Percentiles rank a stretch among this genome's conserved stretches.
These are phyloP conservation scores for Synanthedon formicaeformis DNA, from an alignment of 2,888 invertebrate genomes.

Conservation along the genomic window DNA sequence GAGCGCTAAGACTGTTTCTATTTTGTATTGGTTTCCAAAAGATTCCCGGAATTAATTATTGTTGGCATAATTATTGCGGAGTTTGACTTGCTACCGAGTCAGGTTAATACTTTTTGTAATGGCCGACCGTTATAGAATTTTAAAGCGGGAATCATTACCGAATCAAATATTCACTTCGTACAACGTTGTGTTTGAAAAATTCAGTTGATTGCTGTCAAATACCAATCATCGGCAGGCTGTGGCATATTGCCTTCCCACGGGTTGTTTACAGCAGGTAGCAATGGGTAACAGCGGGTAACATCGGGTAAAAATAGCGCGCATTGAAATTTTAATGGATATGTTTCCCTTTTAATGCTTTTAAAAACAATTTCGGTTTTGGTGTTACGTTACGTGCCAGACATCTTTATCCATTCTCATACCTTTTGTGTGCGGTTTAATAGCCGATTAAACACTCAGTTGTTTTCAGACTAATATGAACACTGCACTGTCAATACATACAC, in stretches of 20 bases:
- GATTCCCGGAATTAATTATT: slow-evolving; percentile 1
- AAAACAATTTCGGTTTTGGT: too few relatives aligned
- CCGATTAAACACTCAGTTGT: too few relatives aligned
- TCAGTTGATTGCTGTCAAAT: background rate
- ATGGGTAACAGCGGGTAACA: too few relatives aligned
- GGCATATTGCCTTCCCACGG: background rate
- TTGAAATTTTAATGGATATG: too few relatives aligned
- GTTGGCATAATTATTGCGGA: background rate
- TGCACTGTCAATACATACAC: too few relatives aligned
- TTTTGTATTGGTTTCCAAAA: background rate
- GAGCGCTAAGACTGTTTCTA: slow-evolving; percentile 3
- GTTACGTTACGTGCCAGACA: too few relatives aligned
- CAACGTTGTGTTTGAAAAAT: background rate
- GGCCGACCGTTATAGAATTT: background rate
- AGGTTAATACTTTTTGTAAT: background rate
- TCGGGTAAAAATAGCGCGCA: too few relatives aligned
- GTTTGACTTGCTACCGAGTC: background rate
- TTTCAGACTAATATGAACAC: too few relatives aligned
- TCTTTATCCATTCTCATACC: too few relatives aligned
- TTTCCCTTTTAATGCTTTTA: too few relatives aligned
- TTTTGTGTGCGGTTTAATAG: too few relatives aligned
- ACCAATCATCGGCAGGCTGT: background rate
- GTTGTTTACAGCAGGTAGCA: too few relatives aligned
- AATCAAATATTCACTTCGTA: background rate
- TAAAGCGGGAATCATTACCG: background rate